Base-by-base conservation (phyloP, 1,140 invertebrate genomes). In the Drosophila jambulina region DNA sequence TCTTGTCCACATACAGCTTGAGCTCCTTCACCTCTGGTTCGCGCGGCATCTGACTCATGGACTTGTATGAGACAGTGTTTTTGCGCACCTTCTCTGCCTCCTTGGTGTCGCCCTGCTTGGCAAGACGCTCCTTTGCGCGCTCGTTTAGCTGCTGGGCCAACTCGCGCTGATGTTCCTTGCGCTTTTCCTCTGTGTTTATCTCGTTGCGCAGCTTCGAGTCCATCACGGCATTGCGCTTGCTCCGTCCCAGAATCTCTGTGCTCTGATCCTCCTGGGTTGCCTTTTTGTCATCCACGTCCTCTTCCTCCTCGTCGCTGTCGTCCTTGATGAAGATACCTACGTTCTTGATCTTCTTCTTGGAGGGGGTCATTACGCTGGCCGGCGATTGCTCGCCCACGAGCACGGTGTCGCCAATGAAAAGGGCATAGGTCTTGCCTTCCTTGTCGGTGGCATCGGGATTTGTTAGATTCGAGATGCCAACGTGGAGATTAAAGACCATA, bases 381-480 rank as follows among this genome's bases (percentile, higher is more conserved):
- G 98, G 96, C 48, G 95, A 94, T 45, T 95, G 96, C 93, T 98
- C 96, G 93, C 97, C 98, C 1, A 99, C 97, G 65, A 99, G 92
- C 32, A 99, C 98, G 21, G 99, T 99, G 93, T 99, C 99, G 19
- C 98, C 99, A 80, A 99, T 95, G 87, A 99, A 99, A 0, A 99
- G 94, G 2, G 99, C 98, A 93, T 99, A 99, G 6, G 94, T 96
- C 95, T 99, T 99, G 65, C 96, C 96, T 92, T 96, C 95, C 78
- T 97, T 96, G 43, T 99, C 98, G 29, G 95, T 95, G 1, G 97
- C 96, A 36, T 96, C 95, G 76, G 95, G 94, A 93, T 99, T 99
- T 19, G 93, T 94, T 36, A 99, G 94, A 91, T 97, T 97, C n/a
- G 97, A 95, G 36, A 99, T 95, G 45, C 99, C 99, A 78, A 99